Conservation (phyloP, 64 coral and sea anemone species). For the Porites australiensis region DNA sequence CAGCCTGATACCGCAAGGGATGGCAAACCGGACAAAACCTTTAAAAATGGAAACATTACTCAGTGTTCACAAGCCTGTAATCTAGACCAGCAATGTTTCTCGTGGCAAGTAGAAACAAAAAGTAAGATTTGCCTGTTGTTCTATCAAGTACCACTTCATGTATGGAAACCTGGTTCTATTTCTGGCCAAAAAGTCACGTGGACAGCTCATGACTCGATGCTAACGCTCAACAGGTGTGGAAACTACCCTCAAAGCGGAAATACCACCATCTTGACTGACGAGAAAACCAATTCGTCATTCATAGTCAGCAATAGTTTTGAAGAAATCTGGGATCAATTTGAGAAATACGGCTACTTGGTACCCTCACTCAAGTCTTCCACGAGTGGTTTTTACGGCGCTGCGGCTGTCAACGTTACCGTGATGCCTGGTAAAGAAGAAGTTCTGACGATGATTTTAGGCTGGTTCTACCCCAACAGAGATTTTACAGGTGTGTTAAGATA, state of each 20-base stretch:
- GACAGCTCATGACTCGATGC: constrained; percentile 51
- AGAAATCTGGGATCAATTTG: constrained; percentile 76
- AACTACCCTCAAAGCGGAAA: constrained; percentile 77
- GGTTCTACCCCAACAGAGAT: constrained; percentile 89
- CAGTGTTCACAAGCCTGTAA: constrained; percentile 41
- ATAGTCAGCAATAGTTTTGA: constrained; percentile 73
- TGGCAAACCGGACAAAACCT: background rate
- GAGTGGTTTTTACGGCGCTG: constrained; percentile 77
- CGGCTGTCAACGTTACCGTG: constrained; percentile 60
- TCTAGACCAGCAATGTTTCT: constrained; percentile 52
- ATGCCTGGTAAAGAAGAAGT: constrained; percentile 68
- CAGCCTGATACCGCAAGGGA: constrained; percentile 76
- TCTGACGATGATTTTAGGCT: constrained; percentile 80
- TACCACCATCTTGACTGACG: constrained; percentile 64
- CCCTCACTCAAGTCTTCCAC: constrained; percentile 2
- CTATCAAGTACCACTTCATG: constrained; percentile 72
- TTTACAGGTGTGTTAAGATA: constrained; percentile 20
- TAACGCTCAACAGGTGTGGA: constrained; percentile 71
- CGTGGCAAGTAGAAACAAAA: constrained; percentile 22
- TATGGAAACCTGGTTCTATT: constrained; percentile 62
- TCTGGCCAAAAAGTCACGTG: constrained; percentile 79
- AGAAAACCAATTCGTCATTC: constrained; percentile 59
- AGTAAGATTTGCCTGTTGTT: constrained; percentile 74
- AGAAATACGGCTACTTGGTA: constrained; percentile 49
- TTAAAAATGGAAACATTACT: background rate